Conservation (phyloP, 2,888 invertebrate genomes). For the Diploptera punctata region DNA sequence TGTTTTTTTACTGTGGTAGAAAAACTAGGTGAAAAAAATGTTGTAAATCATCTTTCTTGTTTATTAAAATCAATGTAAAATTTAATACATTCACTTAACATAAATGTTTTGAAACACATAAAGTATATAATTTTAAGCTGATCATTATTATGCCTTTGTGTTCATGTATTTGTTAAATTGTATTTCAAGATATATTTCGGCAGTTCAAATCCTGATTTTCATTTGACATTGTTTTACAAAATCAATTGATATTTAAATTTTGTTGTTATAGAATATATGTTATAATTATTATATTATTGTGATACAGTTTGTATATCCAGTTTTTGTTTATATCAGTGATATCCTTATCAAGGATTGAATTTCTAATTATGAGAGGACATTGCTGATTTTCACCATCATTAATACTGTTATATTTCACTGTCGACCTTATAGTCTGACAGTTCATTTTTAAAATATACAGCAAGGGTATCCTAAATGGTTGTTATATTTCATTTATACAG, state of each 20-base stretch:
- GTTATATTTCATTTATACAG: not conserved
- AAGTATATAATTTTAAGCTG: not conserved
- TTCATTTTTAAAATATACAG: conserved; percentile 15
- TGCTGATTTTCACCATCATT: not conserved
- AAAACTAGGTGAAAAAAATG: conserved; percentile 5
- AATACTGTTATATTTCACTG: conserved; percentile 11
- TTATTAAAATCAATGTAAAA: conserved; percentile 28
- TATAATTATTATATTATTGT: not conserved
- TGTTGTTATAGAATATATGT: not conserved
- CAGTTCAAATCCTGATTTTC: not conserved
- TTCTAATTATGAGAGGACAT: not conserved
- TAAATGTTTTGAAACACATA: conserved; percentile 18
- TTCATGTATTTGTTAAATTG: not conserved
- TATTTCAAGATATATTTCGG: not conserved
- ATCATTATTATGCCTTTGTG: conserved; percentile 3
- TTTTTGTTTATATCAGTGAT: conserved; percentile 9
- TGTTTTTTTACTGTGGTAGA: conserved; percentile 30
- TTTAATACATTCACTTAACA: conserved; percentile 9
- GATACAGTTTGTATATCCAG: conserved; percentile 2
- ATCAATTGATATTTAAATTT: not conserved
- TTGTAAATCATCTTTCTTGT: conserved; percentile 17
- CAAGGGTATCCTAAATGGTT: conserved; percentile 6
- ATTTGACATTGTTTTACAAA: conserved; percentile 6
- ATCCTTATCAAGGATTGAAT: not conserved
- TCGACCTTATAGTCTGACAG: not conserved